Evolutionary conservation across 2,113 vertebrate genomes (phyloP).

Genomic region (Tapirus terrestris): DNA sequence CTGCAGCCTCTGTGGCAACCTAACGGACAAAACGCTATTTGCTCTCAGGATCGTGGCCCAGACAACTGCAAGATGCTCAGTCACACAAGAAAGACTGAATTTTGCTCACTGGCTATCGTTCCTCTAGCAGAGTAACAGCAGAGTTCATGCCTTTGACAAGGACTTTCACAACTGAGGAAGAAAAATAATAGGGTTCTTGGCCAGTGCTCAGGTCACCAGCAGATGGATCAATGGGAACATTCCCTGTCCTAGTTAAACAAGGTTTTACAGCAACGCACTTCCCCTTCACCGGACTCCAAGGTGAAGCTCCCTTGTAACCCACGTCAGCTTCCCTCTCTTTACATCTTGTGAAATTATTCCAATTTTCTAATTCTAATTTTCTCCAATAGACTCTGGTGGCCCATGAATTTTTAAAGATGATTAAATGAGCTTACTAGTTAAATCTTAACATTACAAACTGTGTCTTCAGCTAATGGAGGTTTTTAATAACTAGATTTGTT

Average conservation of each 20-base stretch:
- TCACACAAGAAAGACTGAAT: neutral
- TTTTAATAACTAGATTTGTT: neutral
- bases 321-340: too few species aligned
- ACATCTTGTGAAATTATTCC: neutral
- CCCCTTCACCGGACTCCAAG: neutral
- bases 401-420: neutral
- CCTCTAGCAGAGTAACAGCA: neutral
- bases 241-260: accelerated
- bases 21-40: neutral
- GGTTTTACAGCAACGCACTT: accelerated
- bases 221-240: accelerated
- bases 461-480: neutral
- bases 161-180: neutral
- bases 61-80: neutral
- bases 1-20: neutral
- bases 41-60: neutral
- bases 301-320: neutral
- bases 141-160: neutral
- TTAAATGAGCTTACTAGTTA: neutral
- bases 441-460: neutral
- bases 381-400: neutral
- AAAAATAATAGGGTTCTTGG: neutral
- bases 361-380: neutral
- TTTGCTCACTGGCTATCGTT: neutral
- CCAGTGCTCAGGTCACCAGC: accelerated